Evolutionary conservation across 2,888 invertebrate species (phyloP), one percentile per base, ranked within the genome.

Genomic region (Megalurothrips usitatus): DNA sequence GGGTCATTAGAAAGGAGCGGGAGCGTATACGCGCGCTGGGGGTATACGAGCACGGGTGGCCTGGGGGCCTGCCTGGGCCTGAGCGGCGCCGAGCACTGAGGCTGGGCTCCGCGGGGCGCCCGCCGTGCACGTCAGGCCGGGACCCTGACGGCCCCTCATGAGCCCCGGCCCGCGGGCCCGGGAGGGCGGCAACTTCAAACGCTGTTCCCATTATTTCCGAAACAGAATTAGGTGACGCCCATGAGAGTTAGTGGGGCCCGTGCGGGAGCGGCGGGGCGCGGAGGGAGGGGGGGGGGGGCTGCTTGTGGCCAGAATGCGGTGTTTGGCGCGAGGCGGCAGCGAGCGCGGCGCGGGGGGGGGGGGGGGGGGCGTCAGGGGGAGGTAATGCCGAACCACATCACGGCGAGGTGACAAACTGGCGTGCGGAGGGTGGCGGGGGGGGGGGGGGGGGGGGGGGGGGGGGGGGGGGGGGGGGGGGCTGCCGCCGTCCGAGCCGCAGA

Each of bases 381-480:
- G 58, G 58, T 58, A 58, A 17, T n/a, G 58, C 58, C 14, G 58
- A 17, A n/a, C 17, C 58, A 58, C 58, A 58, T 58, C 58, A 58
- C 19, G 58, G 58, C 34, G 34, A 58, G 58, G 58, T 58, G 58
- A 58, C 58, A 58, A 58, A 58, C n/a, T 58, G 58, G 34, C 34
- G 34, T 43, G 2, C 14, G n/a, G n/a, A 58, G 34, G n/a, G 58
- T 17, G 58, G 58, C 14, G 58, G 17, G 58, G 58, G 14, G 19
- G 58, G 58, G 19, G 58, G 11, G 58, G 14, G 58, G 58, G 6
- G 58, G 58, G 17, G 58, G 3, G 3, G 52, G 10, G 14, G 52
- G 2, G 52, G 52, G 52, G 52, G 14, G 52, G 84, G 84, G 85
- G 52, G 52, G 52, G 14, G 52, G 52, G n/a, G n/a, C n/a, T n/a